phyloP scores from a whole-genome alignment of 2,797 vertebrate genomes.

The Trachurus trachurus region DNA sequence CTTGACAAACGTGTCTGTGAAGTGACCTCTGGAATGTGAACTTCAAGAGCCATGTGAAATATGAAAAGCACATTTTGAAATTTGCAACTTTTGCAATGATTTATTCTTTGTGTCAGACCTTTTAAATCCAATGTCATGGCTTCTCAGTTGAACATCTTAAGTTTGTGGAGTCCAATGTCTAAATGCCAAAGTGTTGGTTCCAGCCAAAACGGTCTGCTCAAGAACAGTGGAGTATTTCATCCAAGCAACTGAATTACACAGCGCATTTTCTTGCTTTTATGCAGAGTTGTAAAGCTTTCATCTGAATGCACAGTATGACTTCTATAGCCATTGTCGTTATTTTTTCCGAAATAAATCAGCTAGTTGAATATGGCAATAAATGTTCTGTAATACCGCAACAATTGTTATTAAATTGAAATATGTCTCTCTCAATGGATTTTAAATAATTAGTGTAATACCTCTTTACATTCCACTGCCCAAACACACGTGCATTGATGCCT shows the following conservation, averaged over 20 bases:
- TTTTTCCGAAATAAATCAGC: background rate
- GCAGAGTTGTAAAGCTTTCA: constrained; percentile 2
- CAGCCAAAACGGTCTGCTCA: constrained; percentile 7
- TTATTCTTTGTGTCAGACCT: constrained; percentile 36
- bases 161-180: constrained; percentile 14
- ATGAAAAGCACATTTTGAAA: constrained; percentile 32
- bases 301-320: background rate
- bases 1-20: constrained; percentile 1
- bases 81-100: constrained; percentile 36
- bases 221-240: background rate
- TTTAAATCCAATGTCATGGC: constrained; percentile 32
- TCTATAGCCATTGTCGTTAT: background rate
- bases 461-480: constrained; percentile 20
- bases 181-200: constrained; percentile 2
- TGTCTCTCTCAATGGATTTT: constrained; percentile 15
- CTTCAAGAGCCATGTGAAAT: constrained; percentile 24
- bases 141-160: constrained; percentile 35
- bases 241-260: background rate
- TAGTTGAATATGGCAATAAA: background rate
- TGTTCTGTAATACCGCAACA: background rate
- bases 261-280: background rate
- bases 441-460: constrained; percentile 25
- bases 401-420: constrained; percentile 19
- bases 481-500: background rate
- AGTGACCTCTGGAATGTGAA: constrained; percentile 22